Base-by-base conservation (phyloP, 2,888 invertebrate species). In the Meiosimyza platycephala region DNA sequence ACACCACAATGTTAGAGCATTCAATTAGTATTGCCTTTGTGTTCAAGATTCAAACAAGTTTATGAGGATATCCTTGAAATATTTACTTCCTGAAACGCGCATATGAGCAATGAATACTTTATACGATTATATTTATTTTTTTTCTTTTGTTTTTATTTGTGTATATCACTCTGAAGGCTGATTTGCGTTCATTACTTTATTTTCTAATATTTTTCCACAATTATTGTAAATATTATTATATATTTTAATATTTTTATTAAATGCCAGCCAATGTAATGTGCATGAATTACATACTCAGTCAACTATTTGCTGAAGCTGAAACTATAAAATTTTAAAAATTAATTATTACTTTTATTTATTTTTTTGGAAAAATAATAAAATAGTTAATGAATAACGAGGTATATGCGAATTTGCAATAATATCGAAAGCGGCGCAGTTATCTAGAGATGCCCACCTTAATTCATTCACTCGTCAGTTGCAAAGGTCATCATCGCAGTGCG, bases 81-180 rank as follows among this genome's bases (percentile, higher is more conserved):
- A 81, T 84, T 84, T 81, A 84, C 84, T 84, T 84, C 84, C 84
- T 84, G 84, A 84, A 84, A 84, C 84, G 84, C 84, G 84, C 84
- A 84, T 82, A 74, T 74, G 76, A 72, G 54, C 70, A 70, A 70
- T 70, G 70, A 70, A 63, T 70, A 70, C 40, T 40, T 40, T 40
- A 40, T 40, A 40, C 40, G 40, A 40, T 40, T 40, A 40, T 40
- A 40, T 40, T 40, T 54, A 59, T 62, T 70, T 59, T 68, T 70
- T 64, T 16, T 60, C 40, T 40, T 40, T 40, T 40, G 40, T 40
- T 60, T 16, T 60, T 60, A 33, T 60, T 70, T 54, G 15, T 63
- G 52, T 62, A 28, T 70, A 63, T 51, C 22, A 47, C 63, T 54
- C 55, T 70, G 70, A 70, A 70, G 70, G 70, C 70, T 63, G 70